Conservation (phyloP, 2,113 vertebrate genomes). For the Gobius niger region DNA sequence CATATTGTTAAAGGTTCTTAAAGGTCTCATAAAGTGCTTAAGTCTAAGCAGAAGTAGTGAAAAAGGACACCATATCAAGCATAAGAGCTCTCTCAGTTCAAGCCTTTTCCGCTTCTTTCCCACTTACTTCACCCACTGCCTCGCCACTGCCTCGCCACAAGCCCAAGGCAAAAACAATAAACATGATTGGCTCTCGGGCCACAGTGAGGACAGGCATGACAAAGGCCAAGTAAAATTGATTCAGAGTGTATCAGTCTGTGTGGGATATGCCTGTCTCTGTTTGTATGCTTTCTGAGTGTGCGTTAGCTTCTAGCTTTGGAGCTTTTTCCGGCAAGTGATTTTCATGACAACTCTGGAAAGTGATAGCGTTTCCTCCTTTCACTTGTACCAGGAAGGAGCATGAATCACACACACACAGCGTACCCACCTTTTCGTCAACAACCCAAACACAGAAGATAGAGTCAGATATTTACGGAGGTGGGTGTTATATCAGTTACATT, state of each 20-base stretch:
- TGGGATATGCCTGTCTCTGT: constrained; percentile 14
- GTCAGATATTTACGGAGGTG: constrained; percentile 11
- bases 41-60: constrained; percentile 2
- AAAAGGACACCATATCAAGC: constrained; percentile 33
- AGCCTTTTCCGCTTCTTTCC: constrained; percentile 9
- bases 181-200: constrained; percentile 52
- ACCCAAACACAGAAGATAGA: constrained; percentile 43
- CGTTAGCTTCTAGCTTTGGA: constrained; percentile 22
- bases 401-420: constrained; percentile 36
- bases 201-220: constrained; percentile 62
- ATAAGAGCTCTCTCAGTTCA: constrained; percentile 29
- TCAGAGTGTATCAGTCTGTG: constrained; percentile 54
- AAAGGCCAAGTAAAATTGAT: constrained; percentile 63
- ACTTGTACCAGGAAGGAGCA: constrained; percentile 17
- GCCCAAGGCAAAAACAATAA: constrained; percentile 62
- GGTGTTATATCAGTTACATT: not conserved
- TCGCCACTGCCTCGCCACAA: constrained; percentile 59
- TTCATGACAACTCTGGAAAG: constrained; percentile 38
- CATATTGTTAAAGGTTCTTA: not conserved
- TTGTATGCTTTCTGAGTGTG: constrained; percentile 10
- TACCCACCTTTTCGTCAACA: constrained; percentile 26
- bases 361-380: constrained; percentile 46
- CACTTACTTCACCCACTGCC: constrained; percentile 51
- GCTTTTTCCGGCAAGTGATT: constrained; percentile 41
- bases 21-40: too few relatives aligned